Base-by-base conservation (phyloP, 1,140 invertebrate species). In the Ips typographus region DNA sequence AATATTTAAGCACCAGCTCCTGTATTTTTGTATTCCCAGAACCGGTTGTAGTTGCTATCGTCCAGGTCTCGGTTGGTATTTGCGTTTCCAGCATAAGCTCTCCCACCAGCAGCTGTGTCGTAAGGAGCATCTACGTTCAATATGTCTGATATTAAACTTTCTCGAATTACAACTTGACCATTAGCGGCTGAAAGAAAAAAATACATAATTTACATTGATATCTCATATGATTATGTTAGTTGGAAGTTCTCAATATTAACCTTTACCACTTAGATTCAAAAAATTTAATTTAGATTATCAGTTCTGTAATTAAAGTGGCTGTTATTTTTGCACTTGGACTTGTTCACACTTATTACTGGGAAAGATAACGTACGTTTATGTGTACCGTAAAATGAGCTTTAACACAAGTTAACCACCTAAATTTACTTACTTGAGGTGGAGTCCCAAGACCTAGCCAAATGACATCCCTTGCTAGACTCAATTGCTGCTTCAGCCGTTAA, bases 51-150 rank as follows among this genome's bases (percentile, higher is more conserved):
- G 42, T 56, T 40, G 37, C 5, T 43, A 43, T 65, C 40, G 51
- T 65, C 53, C 53, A 65, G 49, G 39, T 56, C 38, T 42, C 51
- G 40, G 39, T 55, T 22, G 6, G 63, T 56, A 6, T 55, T 40
- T n/a, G 49, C 40, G 44, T 65, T 65, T 56, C 51, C 40, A 2
- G 52, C 63, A 42, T 42, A 56, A 2, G 51, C 3, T 41, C 53
- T 40, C 4, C 47, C 47, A 2, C 62, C 39, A 5, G 52, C 37
- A 3, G 63, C 51, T 37, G 62, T 64, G 7, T 6, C 47, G 5
- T 65, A 65, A 38, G 63, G 52, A 5, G 52, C 63, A 36, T 55
- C 8, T 36, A 56, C 63, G 40, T 56, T 65, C 7, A 65, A 1
- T 6, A 56, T n/a, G 22, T 52, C 53, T 8, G 7, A 43, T 7